These are phyloP conservation scores for Ctenomys sociabilis DNA, from an alignment of 2,113 vertebrate species.

Conservation along the genomic window DNA sequence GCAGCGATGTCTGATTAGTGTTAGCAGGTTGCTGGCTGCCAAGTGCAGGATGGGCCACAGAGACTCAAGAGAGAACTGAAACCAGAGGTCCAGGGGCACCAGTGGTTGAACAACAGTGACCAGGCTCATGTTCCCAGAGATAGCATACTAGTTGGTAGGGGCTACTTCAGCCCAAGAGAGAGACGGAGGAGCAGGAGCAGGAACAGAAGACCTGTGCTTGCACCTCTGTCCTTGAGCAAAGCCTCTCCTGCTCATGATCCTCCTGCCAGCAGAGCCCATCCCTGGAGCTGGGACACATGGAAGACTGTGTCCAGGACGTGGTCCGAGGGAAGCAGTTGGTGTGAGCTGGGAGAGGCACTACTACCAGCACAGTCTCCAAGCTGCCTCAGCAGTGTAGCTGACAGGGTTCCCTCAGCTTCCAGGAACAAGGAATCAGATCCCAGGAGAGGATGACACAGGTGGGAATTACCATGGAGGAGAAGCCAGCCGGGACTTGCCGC, in stretches of 20 bases:
- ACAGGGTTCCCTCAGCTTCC: too few species aligned
- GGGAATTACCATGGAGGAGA: neutral
- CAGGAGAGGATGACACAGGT: neutral
- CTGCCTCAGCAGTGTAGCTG: too few species aligned
- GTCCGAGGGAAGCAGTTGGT: too few species aligned
- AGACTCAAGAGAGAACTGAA: neutral
- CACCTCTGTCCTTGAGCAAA: neutral
- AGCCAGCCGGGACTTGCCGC: neutral
- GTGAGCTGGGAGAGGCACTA: neutral
- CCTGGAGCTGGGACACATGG: rapidly evolving
- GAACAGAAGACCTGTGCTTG: too few species aligned
- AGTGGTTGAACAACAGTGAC: neutral
- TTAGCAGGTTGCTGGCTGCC: neutral
- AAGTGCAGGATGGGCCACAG: neutral
- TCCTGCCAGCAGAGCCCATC: neutral
- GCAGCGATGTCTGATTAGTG: too few species aligned
- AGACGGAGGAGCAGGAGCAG: neutral
- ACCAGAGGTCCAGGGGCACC: neutral
- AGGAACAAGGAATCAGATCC: too few species aligned
- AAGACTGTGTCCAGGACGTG: neutral
- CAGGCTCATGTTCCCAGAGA: rapidly evolving
- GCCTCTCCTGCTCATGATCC: rapidly evolving
- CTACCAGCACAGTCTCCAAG: neutral
- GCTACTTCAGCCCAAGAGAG: neutral
- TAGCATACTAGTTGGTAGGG: neutral